A percentile compares a stretch with the other conserved stretches of the same genome.
Conservation (phyloP, 2,797 vertebrate species). For the Sebastes umbrosus region DNA sequence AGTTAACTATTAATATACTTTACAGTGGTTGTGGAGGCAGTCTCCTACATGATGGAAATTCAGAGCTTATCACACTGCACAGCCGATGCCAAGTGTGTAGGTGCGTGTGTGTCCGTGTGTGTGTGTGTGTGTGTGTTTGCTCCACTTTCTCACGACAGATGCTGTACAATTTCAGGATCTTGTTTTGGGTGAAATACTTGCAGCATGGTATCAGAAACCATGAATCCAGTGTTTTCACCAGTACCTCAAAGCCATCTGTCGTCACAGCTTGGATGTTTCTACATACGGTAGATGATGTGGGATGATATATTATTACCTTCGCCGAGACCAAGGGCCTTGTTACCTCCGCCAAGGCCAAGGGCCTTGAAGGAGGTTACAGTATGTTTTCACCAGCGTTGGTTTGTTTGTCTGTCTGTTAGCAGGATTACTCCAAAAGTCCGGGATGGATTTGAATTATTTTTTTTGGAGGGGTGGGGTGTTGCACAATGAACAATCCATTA, state of each 20-base stretch:
- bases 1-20: constrained; percentile 37
- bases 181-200: constrained; percentile 44
- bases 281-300: neutral
- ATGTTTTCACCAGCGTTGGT: too few relatives aligned
- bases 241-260: constrained; percentile 25
- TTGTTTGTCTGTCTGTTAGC: too few relatives aligned
- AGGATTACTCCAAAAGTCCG: too few relatives aligned
- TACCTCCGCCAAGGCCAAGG: too few relatives aligned
- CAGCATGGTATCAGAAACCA: constrained; percentile 22
- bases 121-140: constrained; percentile 14
- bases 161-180: constrained; percentile 37
- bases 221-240: constrained; percentile 20
- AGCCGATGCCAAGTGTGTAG: constrained; percentile 40
- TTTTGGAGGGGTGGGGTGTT: too few relatives aligned
- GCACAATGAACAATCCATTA: too few relatives aligned
- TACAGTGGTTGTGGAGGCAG: constrained; percentile 12
- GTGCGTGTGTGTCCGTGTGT: neutral
- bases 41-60: constrained; percentile 24
- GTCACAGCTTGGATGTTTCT: neutral
- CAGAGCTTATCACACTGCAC: constrained; percentile 43
- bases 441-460: too few relatives aligned
- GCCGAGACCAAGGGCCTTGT: too few relatives aligned
- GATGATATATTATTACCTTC: neutral
- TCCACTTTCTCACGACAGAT: constrained; percentile 48
- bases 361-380: too few relatives aligned